A percentile compares a stretch with the other conserved stretches of the same genome.
These are phyloP conservation scores for Drosophila tropicalis DNA, from an alignment of 1,140 invertebrate genomes.

Conservation along the genomic window DNA sequence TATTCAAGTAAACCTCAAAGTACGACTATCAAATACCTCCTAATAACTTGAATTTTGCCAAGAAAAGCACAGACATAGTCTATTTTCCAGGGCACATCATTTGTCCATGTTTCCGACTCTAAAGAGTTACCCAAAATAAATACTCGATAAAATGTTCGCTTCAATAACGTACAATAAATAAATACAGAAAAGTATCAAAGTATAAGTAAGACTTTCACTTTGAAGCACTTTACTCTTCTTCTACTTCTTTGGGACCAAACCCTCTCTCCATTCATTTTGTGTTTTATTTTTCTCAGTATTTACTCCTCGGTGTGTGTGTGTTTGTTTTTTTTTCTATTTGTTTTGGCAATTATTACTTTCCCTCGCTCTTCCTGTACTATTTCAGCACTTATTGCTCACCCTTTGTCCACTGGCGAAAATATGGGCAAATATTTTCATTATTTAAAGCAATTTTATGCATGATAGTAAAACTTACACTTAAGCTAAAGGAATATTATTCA, in stretches of 20 bases:
- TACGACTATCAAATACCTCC: background rate
- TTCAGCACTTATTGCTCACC: too few relatives aligned
- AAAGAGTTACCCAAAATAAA: background rate
- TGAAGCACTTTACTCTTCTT: too few relatives aligned
- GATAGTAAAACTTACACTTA: conserved; percentile 41
- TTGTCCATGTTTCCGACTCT: background rate
- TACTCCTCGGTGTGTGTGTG: background rate
- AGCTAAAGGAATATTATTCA: conserved; percentile 22
- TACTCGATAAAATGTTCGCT: conserved; percentile 2
- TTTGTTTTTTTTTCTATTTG: conserved; percentile 4
- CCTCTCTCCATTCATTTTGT: background rate
- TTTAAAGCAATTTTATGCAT: conserved; percentile 19
- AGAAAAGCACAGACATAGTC: background rate
- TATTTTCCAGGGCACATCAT: background rate
- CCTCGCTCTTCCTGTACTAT: background rate
- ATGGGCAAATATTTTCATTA: conserved; percentile 8
- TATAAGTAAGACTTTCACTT: background rate
- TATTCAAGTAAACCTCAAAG: background rate
- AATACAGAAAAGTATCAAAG: conserved; percentile 15
- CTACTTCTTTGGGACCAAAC: background rate
- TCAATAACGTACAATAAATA: conserved; percentile 4
- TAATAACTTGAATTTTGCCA: background rate
- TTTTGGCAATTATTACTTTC: conserved; percentile 10
- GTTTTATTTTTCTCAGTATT: background rate
- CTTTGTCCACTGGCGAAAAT: too few relatives aligned